Evolutionary conservation across 2,113 vertebrate genomes (phyloP).

Genomic region (Poicephalus meyeri): DNA sequence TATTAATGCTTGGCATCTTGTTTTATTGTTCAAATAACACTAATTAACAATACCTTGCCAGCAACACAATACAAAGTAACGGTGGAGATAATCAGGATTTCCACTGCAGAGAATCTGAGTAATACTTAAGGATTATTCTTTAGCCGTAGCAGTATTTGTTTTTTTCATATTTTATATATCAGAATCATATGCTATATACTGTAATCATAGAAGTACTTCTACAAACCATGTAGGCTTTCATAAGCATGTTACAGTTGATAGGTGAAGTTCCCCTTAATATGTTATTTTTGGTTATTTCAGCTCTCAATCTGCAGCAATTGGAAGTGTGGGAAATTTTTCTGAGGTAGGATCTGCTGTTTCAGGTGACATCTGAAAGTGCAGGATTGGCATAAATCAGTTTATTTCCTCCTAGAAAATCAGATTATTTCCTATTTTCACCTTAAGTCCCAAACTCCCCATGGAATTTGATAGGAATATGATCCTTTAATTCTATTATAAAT

Average conservation of each 20-base stretch:
- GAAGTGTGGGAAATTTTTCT: not conserved
- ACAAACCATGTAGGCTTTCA: not conserved
- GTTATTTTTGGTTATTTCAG: not conserved
- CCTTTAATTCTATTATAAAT: constrained; percentile 5
- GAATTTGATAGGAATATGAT: not conserved
- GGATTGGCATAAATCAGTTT: not conserved
- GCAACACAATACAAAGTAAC: not conserved
- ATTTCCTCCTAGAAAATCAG: not conserved
- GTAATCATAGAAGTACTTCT: not conserved
- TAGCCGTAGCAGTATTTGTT: not conserved
- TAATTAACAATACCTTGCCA: not conserved
- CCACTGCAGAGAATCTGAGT: not conserved
- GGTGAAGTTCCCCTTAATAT: not conserved
- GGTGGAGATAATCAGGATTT: not conserved
- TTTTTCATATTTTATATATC: not conserved
- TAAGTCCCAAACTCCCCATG: not conserved
- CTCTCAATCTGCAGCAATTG: not conserved
- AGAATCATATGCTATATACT: not conserved
- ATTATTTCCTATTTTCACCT: not conserved
- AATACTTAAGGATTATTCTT: not conserved
- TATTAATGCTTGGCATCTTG: not conserved
- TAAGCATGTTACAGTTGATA: not conserved
- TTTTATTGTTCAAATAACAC: not conserved
- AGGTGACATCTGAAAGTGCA: not conserved
- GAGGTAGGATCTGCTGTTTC: not conserved